phyloP scores from a whole-genome alignment of 2,797 vertebrate genomes.

The Dipus sagitta region DNA sequence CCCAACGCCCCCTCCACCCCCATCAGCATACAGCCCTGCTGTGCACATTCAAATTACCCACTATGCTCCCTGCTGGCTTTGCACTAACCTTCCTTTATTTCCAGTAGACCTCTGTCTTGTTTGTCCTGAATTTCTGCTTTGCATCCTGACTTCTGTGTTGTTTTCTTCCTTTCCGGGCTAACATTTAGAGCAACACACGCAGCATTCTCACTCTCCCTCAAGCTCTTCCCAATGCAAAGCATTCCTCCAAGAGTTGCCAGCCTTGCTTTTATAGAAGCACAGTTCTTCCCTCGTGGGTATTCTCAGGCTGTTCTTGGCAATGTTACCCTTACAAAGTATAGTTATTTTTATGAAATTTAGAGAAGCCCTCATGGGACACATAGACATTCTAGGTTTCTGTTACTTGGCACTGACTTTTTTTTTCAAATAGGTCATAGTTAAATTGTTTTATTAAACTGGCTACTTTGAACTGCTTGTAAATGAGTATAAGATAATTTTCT shows the following conservation, averaged over 20 bases:
- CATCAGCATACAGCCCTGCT: background rate
- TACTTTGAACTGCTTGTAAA: constrained; percentile 32
- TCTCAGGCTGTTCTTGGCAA: background rate
- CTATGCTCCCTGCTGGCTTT: background rate
- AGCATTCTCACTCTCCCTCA: background rate
- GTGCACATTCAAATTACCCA: background rate
- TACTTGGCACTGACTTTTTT: background rate
- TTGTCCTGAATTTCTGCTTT: background rate
- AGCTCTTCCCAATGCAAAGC: background rate
- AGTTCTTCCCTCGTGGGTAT: background rate
- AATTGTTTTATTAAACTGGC: background rate
- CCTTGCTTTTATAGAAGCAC: background rate
- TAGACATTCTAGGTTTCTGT: background rate
- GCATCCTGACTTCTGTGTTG: background rate
- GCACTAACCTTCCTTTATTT: background rate
- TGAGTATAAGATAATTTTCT: constrained; percentile 8
- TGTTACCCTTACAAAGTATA: background rate
- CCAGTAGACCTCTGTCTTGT: background rate
- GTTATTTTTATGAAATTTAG: background rate
- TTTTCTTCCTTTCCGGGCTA: background rate
- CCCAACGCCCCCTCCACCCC: background rate
- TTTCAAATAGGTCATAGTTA: constrained; percentile 16
- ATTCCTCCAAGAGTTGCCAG: background rate
- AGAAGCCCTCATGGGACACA: background rate
- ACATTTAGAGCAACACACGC: background rate